phyloP scores from a whole-genome alignment of 2,113 vertebrate genomes.

The Montifringilla adamsi region DNA sequence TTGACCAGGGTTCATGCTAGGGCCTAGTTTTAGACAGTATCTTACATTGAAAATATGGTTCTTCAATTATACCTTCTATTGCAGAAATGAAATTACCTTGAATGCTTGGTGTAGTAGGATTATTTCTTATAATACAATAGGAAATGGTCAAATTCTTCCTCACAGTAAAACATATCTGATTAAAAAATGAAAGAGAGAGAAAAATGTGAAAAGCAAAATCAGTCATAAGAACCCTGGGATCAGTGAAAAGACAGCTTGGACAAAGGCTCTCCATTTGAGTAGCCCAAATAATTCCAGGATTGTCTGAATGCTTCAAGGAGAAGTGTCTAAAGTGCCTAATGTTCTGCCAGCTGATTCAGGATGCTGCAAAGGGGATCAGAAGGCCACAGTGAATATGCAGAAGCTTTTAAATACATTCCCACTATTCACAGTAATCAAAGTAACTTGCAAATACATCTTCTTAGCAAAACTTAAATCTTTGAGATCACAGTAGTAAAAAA shows the following conservation, averaged over 20 bases:
- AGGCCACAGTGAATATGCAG: background rate
- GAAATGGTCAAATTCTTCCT: slow-evolving; percentile 54
- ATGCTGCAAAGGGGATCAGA: background rate
- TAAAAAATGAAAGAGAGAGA: slow-evolving; percentile 36
- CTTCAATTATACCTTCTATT: slow-evolving; percentile 66
- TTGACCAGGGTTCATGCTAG: slow-evolving; percentile 65
- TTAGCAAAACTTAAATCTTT: slow-evolving; percentile 30
- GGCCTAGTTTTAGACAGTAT: slow-evolving; percentile 58
- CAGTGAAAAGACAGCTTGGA: slow-evolving; percentile 21
- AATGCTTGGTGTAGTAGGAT: slow-evolving; percentile 56
- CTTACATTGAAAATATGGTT: slow-evolving; percentile 61
- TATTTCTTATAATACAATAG: slow-evolving; percentile 50
- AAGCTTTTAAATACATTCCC: background rate
- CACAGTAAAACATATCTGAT: slow-evolving; percentile 50
- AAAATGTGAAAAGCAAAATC: slow-evolving; percentile 30
- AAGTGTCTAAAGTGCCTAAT: background rate
- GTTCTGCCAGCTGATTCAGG: background rate
- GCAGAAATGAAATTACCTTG: slow-evolving; percentile 72
- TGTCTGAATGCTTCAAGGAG: background rate
- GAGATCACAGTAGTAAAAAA: slow-evolving; percentile 45
- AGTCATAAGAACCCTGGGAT: background rate
- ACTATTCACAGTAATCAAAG: background rate
- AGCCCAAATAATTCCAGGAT: background rate
- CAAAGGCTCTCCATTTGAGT: background rate
- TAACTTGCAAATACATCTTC: slow-evolving; percentile 24